phyloP scores from a whole-genome alignment of 64 coral and sea anemone species.

The Stichodactyla helianthus region DNA sequence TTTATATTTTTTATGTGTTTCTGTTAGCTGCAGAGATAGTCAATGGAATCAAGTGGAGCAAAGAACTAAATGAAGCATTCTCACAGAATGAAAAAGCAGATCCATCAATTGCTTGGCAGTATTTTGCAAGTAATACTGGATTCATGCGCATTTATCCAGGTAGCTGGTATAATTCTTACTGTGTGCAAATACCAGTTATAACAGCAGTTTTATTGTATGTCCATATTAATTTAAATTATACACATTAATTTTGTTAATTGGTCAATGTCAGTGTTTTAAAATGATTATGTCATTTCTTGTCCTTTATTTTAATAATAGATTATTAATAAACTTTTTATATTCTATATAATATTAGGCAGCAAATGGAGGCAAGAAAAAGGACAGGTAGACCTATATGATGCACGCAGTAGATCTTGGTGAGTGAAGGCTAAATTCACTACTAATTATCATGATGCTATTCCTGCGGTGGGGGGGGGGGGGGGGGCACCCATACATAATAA shows the following conservation, averaged over 20 bases:
- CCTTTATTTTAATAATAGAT: background rate
- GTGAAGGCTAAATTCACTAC: background rate
- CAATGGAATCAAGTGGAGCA: constrained; percentile 79
- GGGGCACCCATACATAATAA: no score
- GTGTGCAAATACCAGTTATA: background rate
- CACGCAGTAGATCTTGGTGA: constrained; percentile 79
- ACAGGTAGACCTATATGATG: constrained; percentile 88
- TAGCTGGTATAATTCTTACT: constrained; percentile 23
- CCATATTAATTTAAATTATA: no score
- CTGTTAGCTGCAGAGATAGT: constrained; percentile 71
- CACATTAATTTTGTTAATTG: no score
- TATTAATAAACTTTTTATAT: background rate
- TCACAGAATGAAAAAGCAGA: constrained; percentile 52
- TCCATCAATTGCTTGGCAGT: constrained; percentile 73
- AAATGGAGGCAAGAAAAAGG: constrained; percentile 41
- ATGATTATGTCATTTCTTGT: no score
- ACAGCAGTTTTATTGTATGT: no score
- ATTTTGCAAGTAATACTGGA: constrained; percentile 86
- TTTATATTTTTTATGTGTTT: background rate
- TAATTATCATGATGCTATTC: no score
- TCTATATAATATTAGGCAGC: constrained; percentile 42
- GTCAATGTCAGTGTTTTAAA: no score
- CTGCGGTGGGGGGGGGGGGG: no score
- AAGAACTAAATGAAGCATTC: constrained; percentile 78
- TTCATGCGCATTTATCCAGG: constrained; percentile 85